Evolutionary conservation across 1,140 invertebrate genomes (phyloP), one percentile per base, ranked within the genome.

Genomic region (Wiebesia pumilae): DNA sequence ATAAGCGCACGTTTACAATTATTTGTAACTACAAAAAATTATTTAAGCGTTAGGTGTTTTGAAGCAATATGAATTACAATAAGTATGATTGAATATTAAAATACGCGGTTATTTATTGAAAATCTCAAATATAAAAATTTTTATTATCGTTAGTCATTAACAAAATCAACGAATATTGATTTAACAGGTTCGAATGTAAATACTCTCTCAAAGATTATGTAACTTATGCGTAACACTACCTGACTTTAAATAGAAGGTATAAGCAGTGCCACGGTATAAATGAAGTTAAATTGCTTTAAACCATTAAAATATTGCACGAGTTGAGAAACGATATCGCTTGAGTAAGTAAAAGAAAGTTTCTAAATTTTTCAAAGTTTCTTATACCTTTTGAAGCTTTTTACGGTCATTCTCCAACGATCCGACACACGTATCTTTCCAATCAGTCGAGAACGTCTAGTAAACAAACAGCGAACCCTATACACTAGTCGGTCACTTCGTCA

Each of bases 391-490:
- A n/a, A n/a, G 27, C 10, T 24, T 65, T 81, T 67, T 67, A 43
- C 30, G 27, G 24, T 35, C 24, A 65, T 38, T 35, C 33, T 73
- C 47, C 73, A 83, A 71, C 81, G 43, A 83, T 51, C 30, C 43
- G 33, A 69, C 40, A 7, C 33, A 27, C 33, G 19, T 83, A 73
- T 62, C 77, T 71, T 51, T 80, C 10, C 40, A 81, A 85, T 85
- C 78, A 75, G 67, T 38, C n/a, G 69, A 69, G 67, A 81, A 81
- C 43, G 40, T 81, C 69, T 62, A 47, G 69, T 86, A 81, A 86
- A 86, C 84, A 86, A 86, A 81, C 84, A 85, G 38, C 38, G 43
- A 21, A 24, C 40, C 51, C 27, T 51, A 30, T n/a, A 47, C 27
- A 47, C 0, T 67, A 54, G 14, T 62, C 62, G 43, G 27, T 30